Evolutionary conservation across 2,113 vertebrate genomes (phyloP), one percentile per base, ranked within the genome.

Genomic region (Sinocyclocheilus rhinocerous): DNA sequence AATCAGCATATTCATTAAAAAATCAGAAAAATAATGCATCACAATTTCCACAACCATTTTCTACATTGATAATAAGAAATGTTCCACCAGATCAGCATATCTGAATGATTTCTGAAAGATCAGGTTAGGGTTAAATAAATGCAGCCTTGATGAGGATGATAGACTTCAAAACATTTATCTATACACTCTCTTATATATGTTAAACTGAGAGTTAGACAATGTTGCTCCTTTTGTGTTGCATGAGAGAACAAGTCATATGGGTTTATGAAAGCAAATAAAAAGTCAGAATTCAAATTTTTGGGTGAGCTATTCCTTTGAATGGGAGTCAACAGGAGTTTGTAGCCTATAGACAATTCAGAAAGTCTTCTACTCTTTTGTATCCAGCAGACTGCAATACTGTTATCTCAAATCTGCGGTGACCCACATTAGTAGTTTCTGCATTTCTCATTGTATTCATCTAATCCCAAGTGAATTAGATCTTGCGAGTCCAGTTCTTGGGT

Each of bases 401-500:
- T 33, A 55, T 29, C 57, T 52, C 6, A 29, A 70, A 55, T n/a
- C 59, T 79, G 63, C 7, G 48, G 45, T 72, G 76, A 76, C 83
- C 57, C 39, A 76, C 55, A 76, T 76, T 65, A 80, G 29, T 45
- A 39, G 33, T 69, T 77, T 24, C 59, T 84, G 16, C 18, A 22
- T 73, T 29, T 45, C 33, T 24, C 29, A 79, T 84, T 75, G 36
- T 57, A 24, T 85, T 82, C 16, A 50, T 88, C 13, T 59, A 13
- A 87, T 65, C 61, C 50, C 57, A 78, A 85, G 36, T 61, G 78
- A 82, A 82, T 26, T 45, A 45, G 26, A 57, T 36, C 52, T 33
- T 33, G 33, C 42, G 4, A 84, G 42, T 67, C 50, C 18, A 24
- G 20, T 22, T 24, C 59, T 69, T 48, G 26, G 75, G 55, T 29